These are phyloP conservation scores for Harpalus rubripes DNA, from an alignment of 2,888 invertebrate species.

Conservation along the genomic window DNA sequence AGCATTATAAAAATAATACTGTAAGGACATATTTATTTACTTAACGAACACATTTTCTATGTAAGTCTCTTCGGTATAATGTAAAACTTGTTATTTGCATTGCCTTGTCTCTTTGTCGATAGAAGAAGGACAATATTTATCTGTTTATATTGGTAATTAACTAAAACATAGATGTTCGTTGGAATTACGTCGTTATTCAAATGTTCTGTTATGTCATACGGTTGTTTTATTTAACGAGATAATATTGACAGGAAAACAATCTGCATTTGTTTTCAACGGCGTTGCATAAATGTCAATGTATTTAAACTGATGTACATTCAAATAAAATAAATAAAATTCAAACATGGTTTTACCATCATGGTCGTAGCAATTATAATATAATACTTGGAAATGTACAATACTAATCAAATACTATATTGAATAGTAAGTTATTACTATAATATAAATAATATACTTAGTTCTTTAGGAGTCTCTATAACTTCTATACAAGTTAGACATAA, in stretches of 20 bases:
- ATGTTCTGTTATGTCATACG: constrained; percentile 56
- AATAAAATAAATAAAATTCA: background rate
- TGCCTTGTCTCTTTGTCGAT: constrained; percentile 6
- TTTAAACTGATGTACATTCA: background rate
- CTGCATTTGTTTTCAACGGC: constrained; percentile 2
- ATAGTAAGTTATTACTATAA: too few relatives aligned
- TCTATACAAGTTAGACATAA: too few relatives aligned
- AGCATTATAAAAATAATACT: constrained; percentile 14
- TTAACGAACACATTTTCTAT: constrained; percentile 21
- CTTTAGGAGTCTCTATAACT: too few relatives aligned
- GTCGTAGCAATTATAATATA: too few relatives aligned
- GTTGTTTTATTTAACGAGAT: constrained; percentile 40
- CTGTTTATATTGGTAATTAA: constrained; percentile 52
- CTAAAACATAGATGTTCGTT: constrained; percentile 38
- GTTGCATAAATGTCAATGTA: background rate
- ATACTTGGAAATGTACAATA: too few relatives aligned
- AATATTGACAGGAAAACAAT: constrained; percentile 24
- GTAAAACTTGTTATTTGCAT: constrained; percentile 36
- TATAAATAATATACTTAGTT: too few relatives aligned
- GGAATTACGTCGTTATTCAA: constrained; percentile 34
- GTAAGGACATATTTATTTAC: constrained; percentile 43
- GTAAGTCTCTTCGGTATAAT: constrained; percentile 4
- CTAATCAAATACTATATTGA: too few relatives aligned
- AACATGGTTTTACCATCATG: background rate
- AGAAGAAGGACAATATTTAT: constrained; percentile 55